phyloP scores from a whole-genome alignment of 92 coral and sea anemone genomes.

The Porites rus region DNA sequence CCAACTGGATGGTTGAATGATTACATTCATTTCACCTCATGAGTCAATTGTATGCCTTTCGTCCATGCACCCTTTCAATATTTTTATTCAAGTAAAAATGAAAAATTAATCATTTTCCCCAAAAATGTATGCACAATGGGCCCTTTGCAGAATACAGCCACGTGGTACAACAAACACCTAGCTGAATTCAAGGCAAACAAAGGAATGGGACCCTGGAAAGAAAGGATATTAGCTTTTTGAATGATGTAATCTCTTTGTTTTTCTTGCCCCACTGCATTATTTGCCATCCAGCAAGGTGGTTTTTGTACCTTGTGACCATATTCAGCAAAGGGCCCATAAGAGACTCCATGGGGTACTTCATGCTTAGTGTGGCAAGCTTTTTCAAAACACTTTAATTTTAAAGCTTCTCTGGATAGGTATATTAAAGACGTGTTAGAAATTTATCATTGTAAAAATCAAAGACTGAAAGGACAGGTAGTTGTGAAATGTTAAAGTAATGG shows the following conservation, averaged over 20 bases:
- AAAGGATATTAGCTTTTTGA: too few relatives aligned
- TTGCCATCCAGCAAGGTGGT: too few relatives aligned
- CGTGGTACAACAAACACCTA: neutral
- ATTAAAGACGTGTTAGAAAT: too few relatives aligned
- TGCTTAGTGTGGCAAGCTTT: too few relatives aligned
- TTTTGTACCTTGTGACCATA: neutral
- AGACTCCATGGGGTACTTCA: constrained; percentile 3
- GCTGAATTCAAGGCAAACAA: constrained; percentile 4
- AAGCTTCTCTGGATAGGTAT: constrained; percentile 10
- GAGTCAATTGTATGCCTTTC: constrained; percentile 9
- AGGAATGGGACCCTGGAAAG: constrained; percentile 7
- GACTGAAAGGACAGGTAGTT: constrained; percentile 10
- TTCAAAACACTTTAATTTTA: neutral
- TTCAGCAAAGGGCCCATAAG: neutral
- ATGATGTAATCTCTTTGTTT: too few relatives aligned
- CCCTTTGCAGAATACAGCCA: neutral
- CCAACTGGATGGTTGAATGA: constrained; percentile 54
- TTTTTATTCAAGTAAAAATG: constrained; percentile 17
- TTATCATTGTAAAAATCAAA: too few relatives aligned
- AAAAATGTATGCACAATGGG: neutral
- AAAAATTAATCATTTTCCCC: constrained; percentile 8
- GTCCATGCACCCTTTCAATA: constrained; percentile 25
- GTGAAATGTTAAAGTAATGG: constrained; percentile 9
- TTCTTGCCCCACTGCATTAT: too few relatives aligned
- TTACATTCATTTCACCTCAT: constrained; percentile 36